phyloP scores from a whole-genome alignment of 2,113 vertebrate genomes.

The Cariama cristata region DNA sequence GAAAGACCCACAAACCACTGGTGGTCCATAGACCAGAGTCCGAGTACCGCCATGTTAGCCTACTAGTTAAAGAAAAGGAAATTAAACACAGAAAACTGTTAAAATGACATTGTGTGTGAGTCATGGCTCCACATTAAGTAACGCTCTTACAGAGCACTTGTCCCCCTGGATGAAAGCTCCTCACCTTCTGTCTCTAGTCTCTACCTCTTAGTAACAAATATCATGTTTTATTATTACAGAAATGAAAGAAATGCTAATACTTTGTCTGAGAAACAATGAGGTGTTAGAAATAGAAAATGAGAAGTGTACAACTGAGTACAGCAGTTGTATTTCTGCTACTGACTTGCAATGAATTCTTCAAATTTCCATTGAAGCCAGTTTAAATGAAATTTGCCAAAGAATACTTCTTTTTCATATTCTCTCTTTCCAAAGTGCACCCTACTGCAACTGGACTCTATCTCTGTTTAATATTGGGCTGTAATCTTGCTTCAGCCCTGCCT shows the following conservation, averaged over 20 bases:
- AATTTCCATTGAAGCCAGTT: neutral
- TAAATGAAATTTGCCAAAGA: slow-evolving; percentile 10
- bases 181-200: neutral
- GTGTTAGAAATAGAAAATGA: slow-evolving; percentile 36
- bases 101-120: slow-evolving; percentile 32
- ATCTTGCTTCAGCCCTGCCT: neutral
- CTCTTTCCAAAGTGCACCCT: neutral
- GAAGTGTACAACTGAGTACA: neutral
- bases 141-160: neutral
- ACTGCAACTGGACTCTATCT: neutral
- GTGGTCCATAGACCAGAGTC: neutral
- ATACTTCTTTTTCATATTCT: slow-evolving; percentile 4
- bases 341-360: neutral
- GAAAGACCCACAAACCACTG: neutral
- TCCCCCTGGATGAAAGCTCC: neutral
- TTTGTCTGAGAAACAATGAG: slow-evolving; percentile 44
- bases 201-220: slow-evolving; percentile 23
- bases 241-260: slow-evolving; percentile 27
- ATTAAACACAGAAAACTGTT: slow-evolving; percentile 59
- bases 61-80: slow-evolving; percentile 45
- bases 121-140: slow-evolving; percentile 15
- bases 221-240: slow-evolving; percentile 15
- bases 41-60: neutral
- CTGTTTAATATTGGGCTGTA: neutral
- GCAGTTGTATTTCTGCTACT: neutral